Percentiles rank a stretch among this genome's conserved stretches.
Evolutionary conservation across 2,113 vertebrate genomes (phyloP).

Genomic region (Platanista minor): DNA sequence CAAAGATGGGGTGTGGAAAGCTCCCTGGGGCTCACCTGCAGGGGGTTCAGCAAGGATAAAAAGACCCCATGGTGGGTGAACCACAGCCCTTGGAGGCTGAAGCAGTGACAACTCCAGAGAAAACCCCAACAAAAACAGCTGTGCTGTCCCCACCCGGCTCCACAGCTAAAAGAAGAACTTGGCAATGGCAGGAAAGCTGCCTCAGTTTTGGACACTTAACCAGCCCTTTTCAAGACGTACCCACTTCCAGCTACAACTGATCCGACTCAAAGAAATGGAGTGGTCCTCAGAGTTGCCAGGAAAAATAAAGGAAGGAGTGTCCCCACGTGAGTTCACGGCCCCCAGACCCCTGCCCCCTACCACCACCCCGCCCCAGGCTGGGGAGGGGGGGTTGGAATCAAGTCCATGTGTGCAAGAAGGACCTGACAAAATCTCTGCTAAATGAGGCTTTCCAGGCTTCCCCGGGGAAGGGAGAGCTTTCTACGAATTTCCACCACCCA

Average conservation of each 20-base stretch:
- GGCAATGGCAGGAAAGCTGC: no score
- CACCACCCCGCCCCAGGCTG: neutral
- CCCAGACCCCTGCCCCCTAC: neutral
- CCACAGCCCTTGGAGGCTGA: rapidly evolving
- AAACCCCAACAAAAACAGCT: neutral
- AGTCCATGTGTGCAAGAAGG: neutral
- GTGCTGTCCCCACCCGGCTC: rapidly evolving
- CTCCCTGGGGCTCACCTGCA: rapidly evolving
- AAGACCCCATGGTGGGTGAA: rapidly evolving
- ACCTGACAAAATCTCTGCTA: neutral
- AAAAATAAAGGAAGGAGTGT: rapidly evolving
- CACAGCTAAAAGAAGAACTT: neutral
- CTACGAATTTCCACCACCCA: neutral
- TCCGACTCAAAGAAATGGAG: neutral
- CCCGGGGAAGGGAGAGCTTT: neutral
- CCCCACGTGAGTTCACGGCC: rapidly evolving
- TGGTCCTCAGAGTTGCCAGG: rapidly evolving
- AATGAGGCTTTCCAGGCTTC: neutral
- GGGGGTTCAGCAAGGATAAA: rapidly evolving
- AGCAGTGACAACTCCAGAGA: rapidly evolving
- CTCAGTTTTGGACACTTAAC: neutral
- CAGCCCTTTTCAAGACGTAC: neutral
- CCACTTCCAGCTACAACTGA: rapidly evolving
- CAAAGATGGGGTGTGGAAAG: neutral
- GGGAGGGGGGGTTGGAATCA: no score